Evolutionary conservation across 2,113 vertebrate species (phyloP).

Genomic region (Paralichthys olivaceus): DNA sequence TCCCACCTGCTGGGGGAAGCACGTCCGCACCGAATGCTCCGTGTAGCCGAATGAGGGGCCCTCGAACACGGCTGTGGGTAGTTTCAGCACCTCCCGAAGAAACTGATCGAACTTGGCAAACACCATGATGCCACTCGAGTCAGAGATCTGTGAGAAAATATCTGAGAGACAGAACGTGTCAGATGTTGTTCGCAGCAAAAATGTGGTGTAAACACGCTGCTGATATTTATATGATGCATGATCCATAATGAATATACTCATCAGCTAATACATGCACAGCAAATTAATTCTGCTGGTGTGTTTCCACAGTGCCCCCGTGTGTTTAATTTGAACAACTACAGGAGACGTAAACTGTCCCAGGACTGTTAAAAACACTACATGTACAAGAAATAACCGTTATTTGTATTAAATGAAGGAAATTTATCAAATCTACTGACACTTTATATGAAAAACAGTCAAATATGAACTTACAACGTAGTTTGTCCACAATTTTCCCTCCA

Average conservation of each 20-base stretch:
- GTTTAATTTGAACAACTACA: conserved; percentile 50
- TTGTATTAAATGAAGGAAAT: not conserved
- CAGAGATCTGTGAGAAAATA: conserved; percentile 97
- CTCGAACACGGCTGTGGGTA: conserved; percentile 96
- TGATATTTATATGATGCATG: conserved; percentile 12
- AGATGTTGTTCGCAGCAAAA: conserved; percentile 4
- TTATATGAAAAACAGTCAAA: not conserved
- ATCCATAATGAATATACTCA: not conserved
- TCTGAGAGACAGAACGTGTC: conserved; percentile 82
- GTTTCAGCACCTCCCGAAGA: conserved; percentile 91
- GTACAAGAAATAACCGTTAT: no score
- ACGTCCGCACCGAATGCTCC: conserved; percentile 90
- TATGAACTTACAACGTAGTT: conserved; percentile 92
- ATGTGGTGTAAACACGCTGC: not conserved
- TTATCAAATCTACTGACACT: not conserved
- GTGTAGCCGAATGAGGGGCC: conserved; percentile 98
- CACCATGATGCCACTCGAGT: conserved; percentile 91
- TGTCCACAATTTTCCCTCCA: conserved; percentile 97
- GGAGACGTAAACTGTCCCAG: not conserved
- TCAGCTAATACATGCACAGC: not conserved
- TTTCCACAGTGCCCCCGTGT: conserved; percentile 52
- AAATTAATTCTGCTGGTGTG: not conserved
- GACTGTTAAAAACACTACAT: not conserved
- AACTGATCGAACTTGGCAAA: conserved; percentile 96
- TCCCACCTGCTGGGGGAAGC: conserved; percentile 94